These are phyloP conservation scores for Antechinus flavipes DNA, from an alignment of 2,113 vertebrate species.

Conservation along the genomic window DNA sequence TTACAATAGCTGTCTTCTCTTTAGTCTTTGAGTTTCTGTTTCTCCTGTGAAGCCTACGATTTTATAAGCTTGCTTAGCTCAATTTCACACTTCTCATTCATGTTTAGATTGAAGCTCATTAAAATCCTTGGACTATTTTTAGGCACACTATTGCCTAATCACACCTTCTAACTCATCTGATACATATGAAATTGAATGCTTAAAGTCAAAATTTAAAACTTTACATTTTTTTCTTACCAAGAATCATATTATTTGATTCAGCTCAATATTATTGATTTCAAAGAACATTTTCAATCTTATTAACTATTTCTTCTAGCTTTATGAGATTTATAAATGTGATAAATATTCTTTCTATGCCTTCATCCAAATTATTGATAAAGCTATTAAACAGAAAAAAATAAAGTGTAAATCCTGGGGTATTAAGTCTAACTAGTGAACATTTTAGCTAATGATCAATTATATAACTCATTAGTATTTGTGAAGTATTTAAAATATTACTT, in stretches of 20 bases:
- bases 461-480: no score
- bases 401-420: neutral
- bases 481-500: neutral
- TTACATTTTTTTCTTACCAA: neutral
- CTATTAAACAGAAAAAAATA: neutral
- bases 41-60: neutral
- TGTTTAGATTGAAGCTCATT: neutral
- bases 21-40: neutral
- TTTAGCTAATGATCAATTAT: neutral
- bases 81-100: neutral
- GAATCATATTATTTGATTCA: neutral
- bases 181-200: neutral
- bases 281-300: neutral
- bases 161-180: neutral
- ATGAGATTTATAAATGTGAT: neutral
- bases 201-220: neutral
- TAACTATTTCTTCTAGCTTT: neutral
- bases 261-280: neutral
- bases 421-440: neutral
- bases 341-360: neutral
- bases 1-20: neutral
- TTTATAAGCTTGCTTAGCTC: neutral
- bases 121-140: neutral
- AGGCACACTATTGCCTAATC: neutral
- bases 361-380: neutral